These are phyloP conservation scores for Vollenhovia emeryi DNA, from an alignment of 1,140 invertebrate genomes.

Conservation along the genomic window DNA sequence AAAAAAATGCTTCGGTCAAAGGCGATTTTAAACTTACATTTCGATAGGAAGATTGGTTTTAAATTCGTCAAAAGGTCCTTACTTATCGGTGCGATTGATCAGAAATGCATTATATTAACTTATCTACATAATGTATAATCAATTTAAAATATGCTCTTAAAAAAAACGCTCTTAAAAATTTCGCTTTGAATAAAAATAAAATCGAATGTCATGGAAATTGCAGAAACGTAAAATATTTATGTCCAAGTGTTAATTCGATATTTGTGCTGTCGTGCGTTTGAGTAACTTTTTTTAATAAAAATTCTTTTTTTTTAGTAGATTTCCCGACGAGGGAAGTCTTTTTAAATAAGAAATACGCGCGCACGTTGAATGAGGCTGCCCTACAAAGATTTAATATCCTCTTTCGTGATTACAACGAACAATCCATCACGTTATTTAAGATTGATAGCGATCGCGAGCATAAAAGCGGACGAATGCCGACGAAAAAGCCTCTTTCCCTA, in stretches of 20 bases:
- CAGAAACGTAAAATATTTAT: neutral
- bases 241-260: neutral
- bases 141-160: too few species aligned
- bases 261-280: neutral
- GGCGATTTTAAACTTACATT: neutral
- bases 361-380: neutral
- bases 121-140: too few species aligned
- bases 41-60: neutral
- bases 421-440: conserved; percentile 33
- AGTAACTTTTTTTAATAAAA: neutral
- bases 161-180: neutral
- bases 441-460: conserved; percentile 49
- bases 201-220: neutral
- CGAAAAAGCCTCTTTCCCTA: conserved; percentile 75
- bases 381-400: conserved; percentile 8
- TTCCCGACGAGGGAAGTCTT: too few species aligned
- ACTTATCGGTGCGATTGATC: neutral
- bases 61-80: neutral
- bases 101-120: neutral
- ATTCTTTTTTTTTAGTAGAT: neutral
- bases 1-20: conserved; percentile 12
- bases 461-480: conserved; percentile 70
- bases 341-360: neutral
- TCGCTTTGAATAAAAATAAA: neutral
- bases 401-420: neutral